Base-by-base conservation (phyloP, 1,140 invertebrate genomes). In the Dolichoris vasculosae region DNA sequence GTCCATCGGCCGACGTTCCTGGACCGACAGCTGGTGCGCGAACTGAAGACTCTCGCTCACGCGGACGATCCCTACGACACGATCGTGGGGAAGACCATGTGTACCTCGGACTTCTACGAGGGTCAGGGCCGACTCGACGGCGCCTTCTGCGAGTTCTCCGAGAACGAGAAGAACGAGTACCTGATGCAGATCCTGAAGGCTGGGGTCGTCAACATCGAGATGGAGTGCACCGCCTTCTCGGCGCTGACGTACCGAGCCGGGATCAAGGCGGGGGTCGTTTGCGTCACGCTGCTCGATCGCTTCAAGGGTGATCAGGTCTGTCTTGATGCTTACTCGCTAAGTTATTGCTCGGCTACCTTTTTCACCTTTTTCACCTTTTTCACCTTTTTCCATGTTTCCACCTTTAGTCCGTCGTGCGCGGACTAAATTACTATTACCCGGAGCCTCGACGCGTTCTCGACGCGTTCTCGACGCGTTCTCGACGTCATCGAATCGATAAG, bases 101-200 rank as follows among this genome's bases (percentile, higher is more conserved):
- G 98, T 92, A 97, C 98, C 9, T 96, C 98, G 89, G 99, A 99
- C 92, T 99, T 99, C 92, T 99, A 99, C 92, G 99, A 99, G 95
- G 98, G 96, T 15, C 98, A 99, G 94, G 98, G 97, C 6, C 95
- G 99, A 83, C 92, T 99, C 84, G 99, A 99, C 92, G 99, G 99
- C 2, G 98, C 98, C 9, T 99, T 99, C 93, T 99, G 98, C 92
- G 97, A 99, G 84, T 99, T 97, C 92, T 96, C 95, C 2, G 96
- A 98, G 91, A 93, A 94, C 1, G 98, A 99, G 73, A 99, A 99
- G 93, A 96, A 98, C 94, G 95, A 96, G 26, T 99, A 98, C 90
- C 93, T 99, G 81, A 94, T 95, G 55, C 95, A 95, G 85, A 90
- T 99, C 78, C 95, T 97, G 64, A 94, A 96, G 32, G 92, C 95